Evolutionary conservation across 2,113 vertebrate genomes (phyloP).

Genomic region (Buteo buteo): DNA sequence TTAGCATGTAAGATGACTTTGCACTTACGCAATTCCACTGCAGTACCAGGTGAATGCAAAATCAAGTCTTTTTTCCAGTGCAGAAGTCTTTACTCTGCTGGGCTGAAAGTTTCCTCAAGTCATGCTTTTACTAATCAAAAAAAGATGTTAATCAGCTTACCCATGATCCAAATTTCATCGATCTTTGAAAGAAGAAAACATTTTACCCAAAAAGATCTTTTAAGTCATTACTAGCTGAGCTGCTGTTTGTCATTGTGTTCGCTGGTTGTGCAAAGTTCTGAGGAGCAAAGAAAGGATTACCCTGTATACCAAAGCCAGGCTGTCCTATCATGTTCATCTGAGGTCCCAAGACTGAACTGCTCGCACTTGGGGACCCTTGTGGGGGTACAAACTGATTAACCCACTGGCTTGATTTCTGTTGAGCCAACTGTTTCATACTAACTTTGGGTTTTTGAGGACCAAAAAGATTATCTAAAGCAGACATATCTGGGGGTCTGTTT

Average conservation of each 20-base stretch:
- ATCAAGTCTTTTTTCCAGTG: slow-evolving; percentile 23
- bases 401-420: slow-evolving; percentile 86
- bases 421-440: slow-evolving; percentile 90
- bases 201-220: slow-evolving; percentile 96
- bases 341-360: slow-evolving; percentile 72
- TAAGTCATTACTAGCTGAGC: slow-evolving; percentile 91
- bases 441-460: slow-evolving; percentile 91
- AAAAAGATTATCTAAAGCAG: slow-evolving; percentile 91
- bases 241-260: slow-evolving; percentile 81
- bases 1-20: not conserved
- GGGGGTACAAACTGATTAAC: slow-evolving; percentile 83
- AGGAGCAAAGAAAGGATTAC: slow-evolving; percentile 95
- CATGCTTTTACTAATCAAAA: slow-evolving; percentile 31
- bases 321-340: slow-evolving; percentile 72
- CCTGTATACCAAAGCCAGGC: slow-evolving; percentile 87
- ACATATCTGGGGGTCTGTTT: slow-evolving; percentile 83
- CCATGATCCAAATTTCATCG: slow-evolving; percentile 58
- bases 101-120: slow-evolving; percentile 15
- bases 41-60: slow-evolving; percentile 21
- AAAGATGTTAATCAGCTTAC: slow-evolving; percentile 64
- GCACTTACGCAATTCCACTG: not conserved
- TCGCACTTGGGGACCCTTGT: slow-evolving; percentile 71
- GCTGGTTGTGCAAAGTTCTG: slow-evolving; percentile 91
- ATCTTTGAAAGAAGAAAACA: slow-evolving; percentile 13
- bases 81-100: slow-evolving; percentile 20